Evolutionary conservation across 2,888 invertebrate species (phyloP).

Genomic region (Lithophane leautieri): DNA sequence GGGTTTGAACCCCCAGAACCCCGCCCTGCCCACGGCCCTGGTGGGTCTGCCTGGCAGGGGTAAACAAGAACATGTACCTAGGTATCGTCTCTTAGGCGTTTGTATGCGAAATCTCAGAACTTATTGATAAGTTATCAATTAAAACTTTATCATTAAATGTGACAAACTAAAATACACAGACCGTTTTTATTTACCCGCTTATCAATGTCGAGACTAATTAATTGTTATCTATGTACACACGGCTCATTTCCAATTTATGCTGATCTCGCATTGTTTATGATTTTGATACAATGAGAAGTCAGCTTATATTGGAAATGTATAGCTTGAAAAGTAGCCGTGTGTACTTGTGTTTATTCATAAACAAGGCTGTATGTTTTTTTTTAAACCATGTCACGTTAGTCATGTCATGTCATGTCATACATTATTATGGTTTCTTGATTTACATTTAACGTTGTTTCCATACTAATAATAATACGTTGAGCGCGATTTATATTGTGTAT

Average conservation of each 20-base stretch:
- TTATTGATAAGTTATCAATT: slow-evolving; percentile 8
- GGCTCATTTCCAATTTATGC: too few relatives aligned
- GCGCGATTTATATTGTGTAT: slow-evolving; percentile 1
- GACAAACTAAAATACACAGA: not conserved
- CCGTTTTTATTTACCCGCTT: not conserved
- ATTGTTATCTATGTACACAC: not conserved
- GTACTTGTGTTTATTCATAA: not conserved
- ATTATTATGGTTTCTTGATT: slow-evolving; percentile 24
- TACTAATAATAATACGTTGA: slow-evolving; percentile 30
- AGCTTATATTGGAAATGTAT: too few relatives aligned
- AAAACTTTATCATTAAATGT: not conserved
- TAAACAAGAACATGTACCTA: not conserved
- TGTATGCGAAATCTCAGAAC: not conserved
- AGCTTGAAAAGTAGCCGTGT: too few relatives aligned
- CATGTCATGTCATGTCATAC: slow-evolving; percentile 23
- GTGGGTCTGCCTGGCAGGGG: too few relatives aligned
- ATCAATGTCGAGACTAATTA: not conserved
- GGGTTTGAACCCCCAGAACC: too few relatives aligned
- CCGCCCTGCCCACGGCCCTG: too few relatives aligned
- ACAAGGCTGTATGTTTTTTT: not conserved
- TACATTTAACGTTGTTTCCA: slow-evolving; percentile 34
- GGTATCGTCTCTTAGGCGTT: not conserved
- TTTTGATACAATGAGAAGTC: too few relatives aligned
- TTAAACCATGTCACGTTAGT: slow-evolving; percentile 4
- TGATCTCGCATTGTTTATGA: too few relatives aligned